These are phyloP conservation scores for Merops nubicus DNA, from an alignment of 2,113 vertebrate genomes.

Conservation along the genomic window DNA sequence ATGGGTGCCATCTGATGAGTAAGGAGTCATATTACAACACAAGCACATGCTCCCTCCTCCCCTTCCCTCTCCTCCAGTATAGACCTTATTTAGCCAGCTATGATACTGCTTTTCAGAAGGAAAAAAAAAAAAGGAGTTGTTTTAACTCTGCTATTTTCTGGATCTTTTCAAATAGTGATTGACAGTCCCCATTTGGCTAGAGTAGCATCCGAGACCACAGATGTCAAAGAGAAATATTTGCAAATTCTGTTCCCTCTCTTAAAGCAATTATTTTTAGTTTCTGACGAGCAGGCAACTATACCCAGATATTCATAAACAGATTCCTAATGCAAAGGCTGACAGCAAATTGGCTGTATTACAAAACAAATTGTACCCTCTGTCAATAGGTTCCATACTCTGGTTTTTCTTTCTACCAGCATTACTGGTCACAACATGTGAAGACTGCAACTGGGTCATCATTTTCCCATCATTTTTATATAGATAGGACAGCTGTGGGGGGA, in stretches of 20 bases:
- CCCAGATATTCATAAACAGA: slow-evolving; percentile 33
- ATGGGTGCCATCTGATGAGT: slow-evolving; percentile 63
- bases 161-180: slow-evolving; percentile 38
- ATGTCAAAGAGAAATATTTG: slow-evolving; percentile 58
- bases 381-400: background rate
- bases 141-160: slow-evolving; percentile 16
- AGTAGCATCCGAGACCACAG: background rate
- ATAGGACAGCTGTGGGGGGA: background rate
- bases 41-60: background rate
- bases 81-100: slow-evolving; percentile 53
- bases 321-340: slow-evolving; percentile 36
- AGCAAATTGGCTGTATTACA: background rate
- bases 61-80: background rate
- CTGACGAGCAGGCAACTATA: background rate
- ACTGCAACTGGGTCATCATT: background rate
- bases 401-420: slow-evolving; percentile 9
- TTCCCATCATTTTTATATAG: background rate
- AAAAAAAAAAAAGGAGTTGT: background rate
- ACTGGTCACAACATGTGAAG: background rate
- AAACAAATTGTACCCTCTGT: slow-evolving; percentile 4
- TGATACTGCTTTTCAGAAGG: background rate
- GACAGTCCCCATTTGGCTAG: slow-evolving; percentile 31
- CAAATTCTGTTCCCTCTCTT: slow-evolving; percentile 29
- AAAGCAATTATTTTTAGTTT: slow-evolving; percentile 60
- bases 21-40: slow-evolving; percentile 44